Conservation (phyloP, 2,113 vertebrate genomes). For the Epinephelus moara region DNA sequence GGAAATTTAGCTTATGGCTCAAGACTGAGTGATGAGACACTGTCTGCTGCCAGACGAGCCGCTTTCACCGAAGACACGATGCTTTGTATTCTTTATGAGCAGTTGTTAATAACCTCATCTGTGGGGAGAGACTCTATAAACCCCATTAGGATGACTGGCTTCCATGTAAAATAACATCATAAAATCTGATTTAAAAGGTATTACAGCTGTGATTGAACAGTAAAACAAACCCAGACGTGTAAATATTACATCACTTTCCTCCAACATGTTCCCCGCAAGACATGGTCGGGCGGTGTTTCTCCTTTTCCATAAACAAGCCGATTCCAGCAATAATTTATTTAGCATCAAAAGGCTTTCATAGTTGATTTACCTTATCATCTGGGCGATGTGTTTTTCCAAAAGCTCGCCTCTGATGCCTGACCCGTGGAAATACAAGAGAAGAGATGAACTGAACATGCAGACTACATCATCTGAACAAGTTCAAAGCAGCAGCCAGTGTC, state of each 20-base stretch:
- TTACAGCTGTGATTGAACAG: constrained; percentile 57
- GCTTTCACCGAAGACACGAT: constrained; percentile 31
- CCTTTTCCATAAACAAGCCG: constrained; percentile 45
- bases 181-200: constrained; percentile 70
- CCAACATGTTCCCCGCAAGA: constrained; percentile 43
- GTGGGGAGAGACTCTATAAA: constrained; percentile 55
- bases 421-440: constrained; percentile 47
- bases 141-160: constrained; percentile 41
- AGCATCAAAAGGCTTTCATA: constrained; percentile 44
- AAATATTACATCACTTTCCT: constrained; percentile 66
- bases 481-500: constrained; percentile 5
- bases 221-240: constrained; percentile 65
- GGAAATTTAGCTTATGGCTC: constrained; percentile 32
- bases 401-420: constrained; percentile 77
- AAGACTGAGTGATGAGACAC: constrained; percentile 54
- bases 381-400: constrained; percentile 74
- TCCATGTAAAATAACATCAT: constrained; percentile 57
- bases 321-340: constrained; percentile 9
- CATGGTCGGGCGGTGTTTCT: constrained; percentile 8
- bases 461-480: not conserved
- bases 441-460: constrained; percentile 2
- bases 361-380: constrained; percentile 78
- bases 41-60: constrained; percentile 39
- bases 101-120: constrained; percentile 52
- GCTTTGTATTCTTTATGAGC: constrained; percentile 46